Evolutionary conservation across 2,888 invertebrate genomes (phyloP), one percentile per base, ranked within the genome.

Genomic region (Drosophila nr. medialis): DNA sequence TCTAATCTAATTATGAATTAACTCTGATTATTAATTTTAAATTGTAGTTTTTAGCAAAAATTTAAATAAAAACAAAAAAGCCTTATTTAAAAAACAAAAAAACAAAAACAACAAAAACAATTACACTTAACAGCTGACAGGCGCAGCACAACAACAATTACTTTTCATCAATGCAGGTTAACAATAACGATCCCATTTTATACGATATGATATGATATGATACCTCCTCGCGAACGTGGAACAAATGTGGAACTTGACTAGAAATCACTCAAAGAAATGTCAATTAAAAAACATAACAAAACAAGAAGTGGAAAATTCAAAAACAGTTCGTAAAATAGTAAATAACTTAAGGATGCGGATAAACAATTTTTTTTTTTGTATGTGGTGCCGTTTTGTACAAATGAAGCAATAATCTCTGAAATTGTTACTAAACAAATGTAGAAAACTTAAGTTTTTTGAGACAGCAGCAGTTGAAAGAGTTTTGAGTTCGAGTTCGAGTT

Each of bases 41-140:
- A 88, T 75, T 86, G 86, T 86, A 86, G 86, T 88, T 81, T 74
- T 88, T 86, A 86, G 86, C 88, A 77, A 86, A 86, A 86, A 86
- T 88, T 86, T 84, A 88, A 88, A 88, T 88, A 86, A 86, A 81
- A 87, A 81, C 69, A 77, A 80, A 83, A 84, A 86, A 86, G 82
- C 89, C 86, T 88, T 86, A 84, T 88, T 86, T 79, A 87, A 86
- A 85, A 55, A 54, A 59, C 11, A 11, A 42, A 42, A 11, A 51
- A 56, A 62, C 51, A 34, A 56, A 38, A 70, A 34, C 50, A 42
- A 61, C 53, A 42, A 61, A 58, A 67, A 66, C 58, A 36, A 72
- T 64, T 66, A 74, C 67, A 70, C 48, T 32, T 38, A 42, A 63
- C 67, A 70, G 45, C 56, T 62, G 15, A 45, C 24, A 15, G 45